Evolutionary conservation across 2,113 vertebrate genomes (phyloP).

Genomic region (Pollachius pollachius): DNA sequence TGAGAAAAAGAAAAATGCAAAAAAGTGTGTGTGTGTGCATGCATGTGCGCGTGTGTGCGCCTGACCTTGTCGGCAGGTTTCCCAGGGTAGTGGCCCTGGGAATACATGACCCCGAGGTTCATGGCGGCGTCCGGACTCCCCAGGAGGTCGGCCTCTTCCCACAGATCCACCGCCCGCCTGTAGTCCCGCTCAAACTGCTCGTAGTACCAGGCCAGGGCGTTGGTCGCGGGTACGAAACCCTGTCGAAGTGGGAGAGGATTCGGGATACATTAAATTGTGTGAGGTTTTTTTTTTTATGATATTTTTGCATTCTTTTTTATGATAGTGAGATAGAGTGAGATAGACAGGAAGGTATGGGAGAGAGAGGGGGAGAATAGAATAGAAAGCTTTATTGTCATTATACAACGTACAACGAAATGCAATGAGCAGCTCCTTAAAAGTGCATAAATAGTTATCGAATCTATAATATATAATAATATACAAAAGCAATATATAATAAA

Average conservation of each 20-base stretch:
- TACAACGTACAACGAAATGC: no score
- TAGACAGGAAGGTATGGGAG: background rate
- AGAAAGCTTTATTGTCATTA: no score
- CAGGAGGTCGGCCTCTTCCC: constrained; percentile 72
- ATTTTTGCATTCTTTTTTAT: no score
- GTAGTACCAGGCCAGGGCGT: constrained; percentile 79
- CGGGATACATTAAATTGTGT: background rate
- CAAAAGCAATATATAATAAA: no score
- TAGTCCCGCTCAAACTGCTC: constrained; percentile 72
- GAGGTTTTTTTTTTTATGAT: no score
- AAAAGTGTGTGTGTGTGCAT: no score
- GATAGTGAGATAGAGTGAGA: background rate
- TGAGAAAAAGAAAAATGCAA: no score
- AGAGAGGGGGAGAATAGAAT: no score
- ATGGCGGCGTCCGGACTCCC: constrained; percentile 71
- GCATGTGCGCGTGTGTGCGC: no score
- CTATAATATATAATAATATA: no score
- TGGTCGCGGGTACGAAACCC: constrained; percentile 76
- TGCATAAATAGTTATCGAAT: no score
- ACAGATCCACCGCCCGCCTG: constrained; percentile 64
- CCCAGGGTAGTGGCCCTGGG: constrained; percentile 72
- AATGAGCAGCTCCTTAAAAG: no score
- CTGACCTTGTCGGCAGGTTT: constrained; percentile 58
- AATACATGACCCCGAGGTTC: constrained; percentile 75
- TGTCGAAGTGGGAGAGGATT: constrained; percentile 28